Conservation (phyloP, 2,113 vertebrate genomes). For the Electrona antarctica region DNA sequence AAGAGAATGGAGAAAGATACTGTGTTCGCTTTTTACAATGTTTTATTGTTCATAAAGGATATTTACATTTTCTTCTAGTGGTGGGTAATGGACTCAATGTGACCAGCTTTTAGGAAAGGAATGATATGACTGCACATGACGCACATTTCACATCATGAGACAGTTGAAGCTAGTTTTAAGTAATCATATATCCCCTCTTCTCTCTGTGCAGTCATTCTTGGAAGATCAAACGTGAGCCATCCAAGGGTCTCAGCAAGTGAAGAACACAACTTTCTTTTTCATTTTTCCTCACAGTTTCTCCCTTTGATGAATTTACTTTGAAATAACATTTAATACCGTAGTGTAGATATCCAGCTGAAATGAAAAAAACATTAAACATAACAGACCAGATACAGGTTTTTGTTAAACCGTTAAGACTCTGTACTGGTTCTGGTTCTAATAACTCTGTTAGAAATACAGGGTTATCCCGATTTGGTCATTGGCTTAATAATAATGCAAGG, state of each 20-base stretch:
- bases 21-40: constrained; percentile 15
- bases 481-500: not conserved
- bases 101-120: not conserved
- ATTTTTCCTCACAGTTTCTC: too few species aligned
- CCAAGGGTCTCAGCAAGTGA: too few species aligned
- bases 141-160: not conserved
- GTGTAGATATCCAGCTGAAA: too few species aligned
- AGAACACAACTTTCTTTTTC: too few species aligned
- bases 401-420: constrained; percentile 3
- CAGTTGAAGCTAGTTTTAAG: not conserved
- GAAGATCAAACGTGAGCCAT: not conserved
- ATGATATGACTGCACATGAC: not conserved
- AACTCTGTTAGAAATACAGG: not conserved
- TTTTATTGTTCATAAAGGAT: constrained; percentile 54
- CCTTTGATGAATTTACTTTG: too few species aligned
- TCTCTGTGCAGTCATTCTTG: constrained; percentile 2
- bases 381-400: too few species aligned
- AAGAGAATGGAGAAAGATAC: not conserved
- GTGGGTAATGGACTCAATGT: not conserved
- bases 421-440: not conserved
- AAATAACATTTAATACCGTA: too few species aligned
- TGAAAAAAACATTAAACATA: too few species aligned
- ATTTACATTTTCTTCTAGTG: constrained; percentile 48
- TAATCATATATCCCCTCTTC: not conserved
- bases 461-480: constrained; percentile 40